Percentiles rank a stretch among this genome's conserved stretches.
phyloP scores from a whole-genome alignment of 30 jellyfish, hydroid and myxozoan species.

The Pseudorhiza aurosa region DNA sequence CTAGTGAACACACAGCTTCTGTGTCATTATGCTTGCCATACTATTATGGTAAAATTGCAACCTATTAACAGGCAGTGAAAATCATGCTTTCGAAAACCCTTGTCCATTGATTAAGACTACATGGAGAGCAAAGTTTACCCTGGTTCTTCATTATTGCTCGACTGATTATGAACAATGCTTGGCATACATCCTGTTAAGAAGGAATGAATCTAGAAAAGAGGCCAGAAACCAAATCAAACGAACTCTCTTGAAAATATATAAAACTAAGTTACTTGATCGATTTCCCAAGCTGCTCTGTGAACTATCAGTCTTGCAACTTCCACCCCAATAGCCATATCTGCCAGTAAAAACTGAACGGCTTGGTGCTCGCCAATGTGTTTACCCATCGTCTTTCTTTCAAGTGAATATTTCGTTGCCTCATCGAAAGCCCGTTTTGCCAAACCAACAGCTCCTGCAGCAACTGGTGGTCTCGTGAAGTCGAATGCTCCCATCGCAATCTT shows the following conservation, averaged over 20 bases:
- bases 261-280: slow-evolving; percentile 76
- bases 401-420: slow-evolving; percentile 94
- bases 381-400: slow-evolving; percentile 96
- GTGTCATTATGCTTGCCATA: too few species aligned
- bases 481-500: slow-evolving; percentile 99
- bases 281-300: slow-evolving; percentile 91
- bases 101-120: too few species aligned
- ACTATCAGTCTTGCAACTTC: slow-evolving; percentile 82
- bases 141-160: too few species aligned
- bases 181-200: too few species aligned
- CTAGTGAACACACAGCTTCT: too few species aligned
- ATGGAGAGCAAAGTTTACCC: too few species aligned
- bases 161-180: too few species aligned
- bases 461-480: slow-evolving; percentile 97
- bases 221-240: too few species aligned
- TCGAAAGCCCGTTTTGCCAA: slow-evolving; percentile 92
- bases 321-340: slow-evolving; percentile 97
- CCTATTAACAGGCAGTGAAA: too few species aligned
- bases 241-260: neutral
- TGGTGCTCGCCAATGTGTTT: slow-evolving; percentile 84
- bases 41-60: too few species aligned
- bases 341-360: slow-evolving; percentile 91
- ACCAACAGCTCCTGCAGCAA: slow-evolving; percentile 98
- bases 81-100: too few species aligned
- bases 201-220: too few species aligned